Evolutionary conservation across 2,888 invertebrate genomes (phyloP), one percentile per base, ranked within the genome.

Genomic region (Sphecodes monilicornis): DNA sequence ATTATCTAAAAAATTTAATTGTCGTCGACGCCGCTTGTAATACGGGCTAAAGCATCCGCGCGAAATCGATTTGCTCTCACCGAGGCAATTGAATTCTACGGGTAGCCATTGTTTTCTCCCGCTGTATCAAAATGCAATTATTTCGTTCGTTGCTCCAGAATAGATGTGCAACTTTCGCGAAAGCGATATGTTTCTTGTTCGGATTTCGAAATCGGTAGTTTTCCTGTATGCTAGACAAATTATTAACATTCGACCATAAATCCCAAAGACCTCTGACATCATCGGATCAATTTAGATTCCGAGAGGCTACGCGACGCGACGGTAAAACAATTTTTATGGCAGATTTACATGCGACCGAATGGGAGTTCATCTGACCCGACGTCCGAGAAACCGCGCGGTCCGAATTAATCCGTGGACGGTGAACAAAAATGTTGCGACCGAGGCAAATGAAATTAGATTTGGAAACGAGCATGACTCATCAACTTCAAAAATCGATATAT

Each of bases 191-290:
- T n/a, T 66, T 39, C 13, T 29, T 6, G 60, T 60, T 18, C 46
- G 46, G 46, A 16, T 54, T 64, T 64, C 64, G 32, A 64, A 64
- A 69, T 39, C 68, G 41, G 41, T 13, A 10, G 10, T 16, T 4
- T n/a, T 3, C n/a, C 66, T 0, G 22, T n/a, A 3, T 13, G 6
- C 18, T n/a, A 54, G 36, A 39, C 29, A n/a, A 16, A 66, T 78
- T 73, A 39, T 50, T 32, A 68, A 50, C 46, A 72, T 39, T 50
- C 36, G 26, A 6, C 76, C 26, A 39, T 76, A 76, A 76, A 68
- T 76, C n/a, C 36, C 26, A 8, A 18, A 36, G 50, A 76, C 76
- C 66, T 36, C 26, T 76, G 68, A 46, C 41, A 64, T 46, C 64
- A 36, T 32, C 22, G 29, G 29, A 32, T 46, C 32, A 46, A 32